phyloP scores from a whole-genome alignment of 2,113 vertebrate species.

The Zapus hudsonius region DNA sequence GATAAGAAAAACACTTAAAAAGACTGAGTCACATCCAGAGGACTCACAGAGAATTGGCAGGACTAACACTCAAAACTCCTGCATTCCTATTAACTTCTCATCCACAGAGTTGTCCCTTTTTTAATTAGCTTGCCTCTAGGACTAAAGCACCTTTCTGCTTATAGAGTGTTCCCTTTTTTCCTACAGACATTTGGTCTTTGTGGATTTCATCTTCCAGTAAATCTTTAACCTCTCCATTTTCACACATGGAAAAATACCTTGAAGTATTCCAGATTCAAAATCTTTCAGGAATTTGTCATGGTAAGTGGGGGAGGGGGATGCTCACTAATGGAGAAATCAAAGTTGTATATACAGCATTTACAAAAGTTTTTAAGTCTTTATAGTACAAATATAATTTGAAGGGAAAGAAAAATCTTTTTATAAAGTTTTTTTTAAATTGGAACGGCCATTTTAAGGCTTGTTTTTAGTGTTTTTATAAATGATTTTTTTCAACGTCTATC shows the following conservation, averaged over 20 bases:
- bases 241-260: not conserved
- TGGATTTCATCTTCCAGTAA: not conserved
- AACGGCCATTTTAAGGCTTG: not conserved
- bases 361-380: not conserved
- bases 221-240: not conserved
- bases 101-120: not conserved
- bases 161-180: not conserved
- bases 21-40: not conserved
- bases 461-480: conserved; percentile 15
- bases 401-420: not conserved
- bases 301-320: not conserved
- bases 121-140: not conserved
- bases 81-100: not conserved
- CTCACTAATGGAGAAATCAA: not conserved
- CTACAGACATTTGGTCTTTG: not conserved
- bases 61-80: not conserved
- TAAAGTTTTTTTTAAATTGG: conserved; percentile 31
- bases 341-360: not conserved
- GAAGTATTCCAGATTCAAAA: not conserved
- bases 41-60: not conserved
- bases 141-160: not conserved
- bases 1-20: not conserved
- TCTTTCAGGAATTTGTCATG: not conserved
- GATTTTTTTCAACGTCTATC: conserved; percentile 37
- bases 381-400: conserved; percentile 3